A percentile compares a stretch with the other conserved stretches of the same genome.
These are phyloP conservation scores for Muntiacus reevesi DNA, from an alignment of 2,113 vertebrate species.

Conservation along the genomic window DNA sequence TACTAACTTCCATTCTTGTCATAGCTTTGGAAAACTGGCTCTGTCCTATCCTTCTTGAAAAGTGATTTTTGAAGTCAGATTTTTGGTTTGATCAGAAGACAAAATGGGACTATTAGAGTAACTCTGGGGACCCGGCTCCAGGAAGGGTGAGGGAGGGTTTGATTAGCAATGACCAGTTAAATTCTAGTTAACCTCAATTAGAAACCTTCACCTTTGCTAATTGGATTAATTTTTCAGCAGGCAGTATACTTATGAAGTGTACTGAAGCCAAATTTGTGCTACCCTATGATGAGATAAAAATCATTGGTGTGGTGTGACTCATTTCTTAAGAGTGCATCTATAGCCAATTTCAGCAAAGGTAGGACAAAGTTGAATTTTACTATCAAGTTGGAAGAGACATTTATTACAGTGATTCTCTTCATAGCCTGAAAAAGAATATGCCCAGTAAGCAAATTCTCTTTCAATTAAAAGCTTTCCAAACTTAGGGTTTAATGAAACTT, in stretches of 20 bases:
- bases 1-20: slow-evolving; percentile 64
- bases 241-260: slow-evolving; percentile 72
- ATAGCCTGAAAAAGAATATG: slow-evolving; percentile 62
- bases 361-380: slow-evolving; percentile 77
- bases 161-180: slow-evolving; percentile 83
- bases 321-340: slow-evolving; percentile 65
- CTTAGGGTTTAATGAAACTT: slow-evolving; percentile 76
- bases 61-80: slow-evolving; percentile 42
- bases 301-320: slow-evolving; percentile 43
- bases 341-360: slow-evolving; percentile 74
- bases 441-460: slow-evolving; percentile 77
- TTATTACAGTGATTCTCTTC: slow-evolving; percentile 69
- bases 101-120: slow-evolving; percentile 53
- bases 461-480: slow-evolving; percentile 82
- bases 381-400: slow-evolving; percentile 72
- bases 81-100: slow-evolving; percentile 61
- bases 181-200: slow-evolving; percentile 87
- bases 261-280: slow-evolving; percentile 67
- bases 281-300: slow-evolving; percentile 76
- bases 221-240: slow-evolving; percentile 83
- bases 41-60: slow-evolving; percentile 64
- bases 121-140: slow-evolving; percentile 58
- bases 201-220: slow-evolving; percentile 84
- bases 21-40: slow-evolving; percentile 66
- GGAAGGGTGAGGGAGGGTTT: slow-evolving; percentile 36